A percentile compares a stretch with the other conserved stretches of the same genome.
Conservation (phyloP, 2,888 invertebrate species). For the Phorcus lineatus region DNA sequence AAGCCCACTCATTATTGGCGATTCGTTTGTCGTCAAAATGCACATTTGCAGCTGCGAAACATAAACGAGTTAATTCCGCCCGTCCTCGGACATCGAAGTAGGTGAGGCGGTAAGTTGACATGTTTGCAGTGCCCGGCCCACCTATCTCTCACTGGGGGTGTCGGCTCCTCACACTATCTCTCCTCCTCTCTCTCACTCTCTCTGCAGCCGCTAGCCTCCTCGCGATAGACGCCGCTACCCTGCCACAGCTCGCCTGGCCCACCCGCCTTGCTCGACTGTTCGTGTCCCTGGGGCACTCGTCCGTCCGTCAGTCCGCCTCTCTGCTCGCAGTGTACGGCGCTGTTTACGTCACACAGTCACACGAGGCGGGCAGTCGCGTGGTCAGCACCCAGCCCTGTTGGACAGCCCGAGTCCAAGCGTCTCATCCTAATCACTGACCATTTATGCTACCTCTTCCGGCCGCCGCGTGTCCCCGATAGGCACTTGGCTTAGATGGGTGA, state of each 20-base stretch:
- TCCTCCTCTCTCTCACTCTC: too few species aligned
- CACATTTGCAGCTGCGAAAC: constrained; percentile 30
- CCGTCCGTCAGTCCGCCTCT: not conserved
- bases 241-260: too few species aligned
- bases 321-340: not conserved
- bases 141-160: too few species aligned
- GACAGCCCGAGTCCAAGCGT: not conserved
- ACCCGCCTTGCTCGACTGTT: too few species aligned
- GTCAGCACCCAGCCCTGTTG: not conserved
- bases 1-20: constrained; percentile 38
- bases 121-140: not conserved
- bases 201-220: too few species aligned
- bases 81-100: constrained; percentile 36
- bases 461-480: too few species aligned
- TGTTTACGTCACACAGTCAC: not conserved
- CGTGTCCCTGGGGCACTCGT: too few species aligned
- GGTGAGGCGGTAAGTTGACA: constrained; percentile 27
- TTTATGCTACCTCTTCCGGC: too few species aligned
- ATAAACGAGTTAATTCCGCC: constrained; percentile 31
- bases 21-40: constrained; percentile 38
- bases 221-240: too few species aligned
- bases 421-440: not conserved
- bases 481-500: too few species aligned
- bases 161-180: too few species aligned
- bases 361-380: not conserved